phyloP scores from a whole-genome alignment of 2,113 vertebrate species.

The Hypanus sabinus region DNA sequence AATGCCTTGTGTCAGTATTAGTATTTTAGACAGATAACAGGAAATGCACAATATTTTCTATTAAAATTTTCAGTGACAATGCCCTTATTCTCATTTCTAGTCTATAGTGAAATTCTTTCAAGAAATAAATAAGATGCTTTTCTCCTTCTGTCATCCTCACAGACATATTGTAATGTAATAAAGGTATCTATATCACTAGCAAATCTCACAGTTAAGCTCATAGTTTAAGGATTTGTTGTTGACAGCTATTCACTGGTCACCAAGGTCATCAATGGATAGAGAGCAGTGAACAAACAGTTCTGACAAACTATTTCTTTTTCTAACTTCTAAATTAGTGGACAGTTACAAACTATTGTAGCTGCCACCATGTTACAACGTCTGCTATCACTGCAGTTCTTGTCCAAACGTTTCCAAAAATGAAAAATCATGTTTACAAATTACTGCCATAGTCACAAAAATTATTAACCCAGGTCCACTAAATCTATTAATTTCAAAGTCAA shows the following conservation, averaged over 20 bases:
- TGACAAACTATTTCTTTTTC: background rate
- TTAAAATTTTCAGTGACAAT: background rate
- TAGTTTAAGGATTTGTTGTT: background rate
- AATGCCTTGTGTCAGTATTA: background rate
- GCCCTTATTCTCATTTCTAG: background rate
- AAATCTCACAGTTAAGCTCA: background rate
- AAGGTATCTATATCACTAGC: background rate
- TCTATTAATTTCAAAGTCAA: background rate
- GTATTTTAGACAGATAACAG: background rate
- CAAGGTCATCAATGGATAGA: background rate
- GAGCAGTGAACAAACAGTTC: background rate
- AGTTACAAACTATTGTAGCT: background rate
- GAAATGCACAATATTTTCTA: background rate
- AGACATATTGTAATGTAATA: background rate
- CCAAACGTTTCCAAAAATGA: background rate
- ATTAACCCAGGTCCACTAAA: background rate
- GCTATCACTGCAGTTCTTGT: background rate
- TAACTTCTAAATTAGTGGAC: background rate
- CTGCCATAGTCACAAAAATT: background rate
- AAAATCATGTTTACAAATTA: background rate
- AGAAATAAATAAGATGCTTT: background rate
- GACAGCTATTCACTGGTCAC: background rate
- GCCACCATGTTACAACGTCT: background rate
- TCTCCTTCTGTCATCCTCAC: background rate
- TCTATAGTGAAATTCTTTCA: background rate